phyloP scores from a whole-genome alignment of 2,797 vertebrate genomes.

The Lateolabrax maculatus region DNA sequence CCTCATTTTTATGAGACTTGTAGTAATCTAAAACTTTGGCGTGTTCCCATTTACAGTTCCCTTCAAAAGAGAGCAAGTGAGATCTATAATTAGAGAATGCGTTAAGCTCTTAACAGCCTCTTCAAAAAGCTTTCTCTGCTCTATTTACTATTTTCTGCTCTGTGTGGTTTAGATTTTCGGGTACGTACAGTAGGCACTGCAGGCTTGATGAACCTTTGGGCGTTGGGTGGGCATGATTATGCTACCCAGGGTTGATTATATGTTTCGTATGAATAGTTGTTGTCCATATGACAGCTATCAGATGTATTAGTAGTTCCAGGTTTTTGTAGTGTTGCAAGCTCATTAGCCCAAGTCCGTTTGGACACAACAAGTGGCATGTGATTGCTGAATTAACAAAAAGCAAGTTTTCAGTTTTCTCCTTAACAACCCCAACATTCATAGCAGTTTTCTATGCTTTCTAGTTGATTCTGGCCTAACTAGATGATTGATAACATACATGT shows the following conservation, averaged over 20 bases:
- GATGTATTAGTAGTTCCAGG: slow-evolving; percentile 52
- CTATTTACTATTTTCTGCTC: slow-evolving; percentile 82
- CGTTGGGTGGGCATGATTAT: slow-evolving; percentile 76
- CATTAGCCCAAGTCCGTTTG: slow-evolving; percentile 7
- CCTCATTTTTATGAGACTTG: slow-evolving; percentile 79
- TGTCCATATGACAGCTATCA: slow-evolving; percentile 64
- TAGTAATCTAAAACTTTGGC: slow-evolving; percentile 79
- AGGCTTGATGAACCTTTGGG: slow-evolving; percentile 65
- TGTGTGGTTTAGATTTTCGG: slow-evolving; percentile 74
- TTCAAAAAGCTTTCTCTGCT: slow-evolving; percentile 84
- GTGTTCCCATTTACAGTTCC: slow-evolving; percentile 82
- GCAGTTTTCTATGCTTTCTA: not conserved
- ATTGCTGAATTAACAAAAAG: slow-evolving; percentile 6
- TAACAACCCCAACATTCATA: fast-evolving
- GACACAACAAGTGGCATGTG: slow-evolving; percentile 2
- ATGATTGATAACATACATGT: not conserved
- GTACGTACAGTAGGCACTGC: slow-evolving; percentile 67
- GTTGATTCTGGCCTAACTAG: not conserved
- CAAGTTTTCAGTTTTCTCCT: not conserved
- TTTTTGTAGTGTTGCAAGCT: slow-evolving; percentile 25
- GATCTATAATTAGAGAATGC: slow-evolving; percentile 88
- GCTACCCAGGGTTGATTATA: slow-evolving; percentile 63
- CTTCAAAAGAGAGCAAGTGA: slow-evolving; percentile 82
- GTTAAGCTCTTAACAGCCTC: slow-evolving; percentile 79
- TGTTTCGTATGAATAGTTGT: slow-evolving; percentile 55